A percentile compares a stretch with the other conserved stretches of the same genome.
Evolutionary conservation across 1,140 invertebrate species (phyloP).

Genomic region (Lucilia cuprina): DNA sequence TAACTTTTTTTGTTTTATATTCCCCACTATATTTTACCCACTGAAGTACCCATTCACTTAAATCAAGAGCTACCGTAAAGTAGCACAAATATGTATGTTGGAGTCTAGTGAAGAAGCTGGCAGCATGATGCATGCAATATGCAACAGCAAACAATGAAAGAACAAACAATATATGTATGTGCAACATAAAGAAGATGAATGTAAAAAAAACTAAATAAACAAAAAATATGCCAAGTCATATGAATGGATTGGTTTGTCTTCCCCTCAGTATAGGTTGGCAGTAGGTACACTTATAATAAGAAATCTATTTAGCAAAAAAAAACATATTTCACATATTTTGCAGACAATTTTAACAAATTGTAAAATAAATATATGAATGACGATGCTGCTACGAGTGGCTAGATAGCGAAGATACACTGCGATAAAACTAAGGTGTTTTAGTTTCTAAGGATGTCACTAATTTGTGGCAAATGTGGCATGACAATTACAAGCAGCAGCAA

Average conservation of each 20-base stretch:
- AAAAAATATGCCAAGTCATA: not conserved
- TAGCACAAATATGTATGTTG: not conserved
- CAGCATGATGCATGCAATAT: not conserved
- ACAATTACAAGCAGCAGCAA: not conserved
- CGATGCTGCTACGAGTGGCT: not conserved
- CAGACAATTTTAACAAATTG: not conserved
- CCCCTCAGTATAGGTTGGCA: too few species aligned
- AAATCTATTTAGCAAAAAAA: not conserved
- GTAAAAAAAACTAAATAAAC: not conserved
- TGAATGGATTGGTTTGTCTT: not conserved
- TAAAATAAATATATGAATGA: not conserved
- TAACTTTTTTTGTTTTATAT: not conserved
- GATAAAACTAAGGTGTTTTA: not conserved
- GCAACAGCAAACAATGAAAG: not conserved
- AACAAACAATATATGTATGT: not conserved
- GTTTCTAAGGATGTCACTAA: not conserved
- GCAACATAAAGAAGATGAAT: not conserved
- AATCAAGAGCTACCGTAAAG: slow-evolving; percentile 8
- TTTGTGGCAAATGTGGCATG: slow-evolving; percentile 22
- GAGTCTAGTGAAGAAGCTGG: not conserved
- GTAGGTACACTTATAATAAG: not conserved
- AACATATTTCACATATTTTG: slow-evolving; percentile 19
- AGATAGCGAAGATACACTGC: not conserved
- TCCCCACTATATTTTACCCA: not conserved
- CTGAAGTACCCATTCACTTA: slow-evolving; percentile 8